Conservation (phyloP, 1,140 invertebrate species). For the Phymastichus coffea region DNA sequence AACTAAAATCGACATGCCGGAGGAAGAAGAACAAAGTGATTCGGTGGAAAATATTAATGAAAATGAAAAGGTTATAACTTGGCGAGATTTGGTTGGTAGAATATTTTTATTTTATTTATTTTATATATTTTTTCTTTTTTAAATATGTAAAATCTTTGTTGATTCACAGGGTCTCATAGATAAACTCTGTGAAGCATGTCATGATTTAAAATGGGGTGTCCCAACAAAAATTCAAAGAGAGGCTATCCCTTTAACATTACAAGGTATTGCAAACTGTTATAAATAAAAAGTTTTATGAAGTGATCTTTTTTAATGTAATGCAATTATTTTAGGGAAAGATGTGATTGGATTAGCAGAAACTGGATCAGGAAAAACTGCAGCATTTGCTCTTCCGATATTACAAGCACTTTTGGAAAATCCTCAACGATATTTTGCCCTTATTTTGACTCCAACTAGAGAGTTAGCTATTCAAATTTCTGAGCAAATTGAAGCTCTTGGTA, state of each 20-base stretch:
- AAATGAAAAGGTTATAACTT: constrained; percentile 55
- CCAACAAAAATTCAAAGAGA: constrained; percentile 95
- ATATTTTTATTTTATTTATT: constrained; percentile 3
- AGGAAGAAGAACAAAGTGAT: not conserved
- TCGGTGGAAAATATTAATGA: constrained; percentile 27
- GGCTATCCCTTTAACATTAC: constrained; percentile 85
- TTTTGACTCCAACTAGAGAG: constrained; percentile 96
- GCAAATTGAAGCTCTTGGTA: constrained; percentile 92
- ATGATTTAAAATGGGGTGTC: constrained; percentile 87
- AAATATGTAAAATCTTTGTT: constrained; percentile 2
- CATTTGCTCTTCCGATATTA: constrained; percentile 94
- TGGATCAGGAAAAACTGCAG: constrained; percentile 96
- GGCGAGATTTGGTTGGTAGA: constrained; percentile 63
- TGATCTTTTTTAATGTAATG: not conserved
- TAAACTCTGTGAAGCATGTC: constrained; percentile 87
- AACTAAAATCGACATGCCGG: not conserved
- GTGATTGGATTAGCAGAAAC: constrained; percentile 97
- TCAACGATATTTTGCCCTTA: constrained; percentile 90
- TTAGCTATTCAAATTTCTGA: constrained; percentile 95
- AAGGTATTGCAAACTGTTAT: constrained; percentile 60
- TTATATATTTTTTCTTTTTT: constrained; percentile 15
- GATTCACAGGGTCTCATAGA: constrained; percentile 82
- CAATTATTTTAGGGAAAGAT: constrained; percentile 70
- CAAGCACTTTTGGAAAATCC: constrained; percentile 88
- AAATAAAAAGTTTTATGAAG: constrained; percentile 6